Evolutionary conservation across 2,888 invertebrate species (phyloP).

Genomic region (Pseudanteris insignis): DNA sequence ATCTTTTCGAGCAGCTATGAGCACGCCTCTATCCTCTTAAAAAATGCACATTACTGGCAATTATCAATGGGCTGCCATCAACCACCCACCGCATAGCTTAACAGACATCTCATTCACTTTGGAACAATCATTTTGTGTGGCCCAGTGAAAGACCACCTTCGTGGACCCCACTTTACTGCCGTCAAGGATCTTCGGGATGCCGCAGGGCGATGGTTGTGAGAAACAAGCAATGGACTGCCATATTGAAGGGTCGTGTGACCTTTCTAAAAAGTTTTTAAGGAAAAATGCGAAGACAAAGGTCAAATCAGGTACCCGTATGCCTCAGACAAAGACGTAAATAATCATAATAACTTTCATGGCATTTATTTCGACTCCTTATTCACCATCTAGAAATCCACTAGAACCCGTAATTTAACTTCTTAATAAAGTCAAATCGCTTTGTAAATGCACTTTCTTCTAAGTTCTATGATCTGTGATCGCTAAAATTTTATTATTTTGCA

Average conservation of each 20-base stretch:
- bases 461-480: conserved; percentile 30
- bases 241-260: conserved; percentile 46
- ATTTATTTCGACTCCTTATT: too few relatives aligned
- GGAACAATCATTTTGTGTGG: conserved; percentile 60
- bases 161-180: conserved; percentile 59
- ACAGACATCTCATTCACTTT: conserved; percentile 47
- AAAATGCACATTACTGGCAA: conserved; percentile 56
- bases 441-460: conserved; percentile 20
- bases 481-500: conserved; percentile 29
- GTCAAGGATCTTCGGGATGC: conserved; percentile 51
- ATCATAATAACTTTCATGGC: too few relatives aligned
- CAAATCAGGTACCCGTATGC: conserved; percentile 14
- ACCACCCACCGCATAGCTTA: conserved; percentile 53
- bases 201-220: conserved; percentile 49
- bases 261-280: conserved; percentile 43
- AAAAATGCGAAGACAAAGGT: conserved; percentile 13
- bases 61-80: conserved; percentile 57
- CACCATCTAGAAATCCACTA: too few relatives aligned
- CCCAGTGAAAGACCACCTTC: conserved; percentile 59
- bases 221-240: conserved; percentile 48
- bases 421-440: conserved; percentile 15
- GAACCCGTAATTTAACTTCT: too few relatives aligned
- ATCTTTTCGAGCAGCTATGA: conserved; percentile 44
- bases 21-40: conserved; percentile 53
- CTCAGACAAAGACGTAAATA: conserved; percentile 27